A percentile compares a stretch with the other conserved stretches of the same genome.
phyloP scores from a whole-genome alignment of 2,888 invertebrate species.

The Seira musarum region DNA sequence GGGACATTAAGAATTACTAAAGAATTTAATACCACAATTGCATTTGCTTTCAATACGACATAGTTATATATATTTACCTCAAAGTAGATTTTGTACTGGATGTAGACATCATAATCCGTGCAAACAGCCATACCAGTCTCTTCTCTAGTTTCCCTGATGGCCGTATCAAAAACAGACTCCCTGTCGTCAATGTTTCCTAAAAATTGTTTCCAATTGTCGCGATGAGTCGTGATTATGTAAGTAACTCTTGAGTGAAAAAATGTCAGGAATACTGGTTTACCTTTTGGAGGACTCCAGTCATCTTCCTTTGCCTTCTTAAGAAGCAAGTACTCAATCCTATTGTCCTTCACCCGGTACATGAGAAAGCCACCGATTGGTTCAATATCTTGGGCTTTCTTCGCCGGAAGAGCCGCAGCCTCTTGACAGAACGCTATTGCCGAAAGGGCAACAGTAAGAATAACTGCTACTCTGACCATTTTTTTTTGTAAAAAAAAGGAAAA shows the following conservation, averaged over 20 bases:
- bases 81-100: conserved; percentile 50
- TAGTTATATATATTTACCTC: too few species aligned
- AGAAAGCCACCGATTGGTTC: conserved; percentile 52
- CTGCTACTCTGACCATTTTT: conserved; percentile 28
- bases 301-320: conserved; percentile 53
- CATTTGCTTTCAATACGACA: too few species aligned
- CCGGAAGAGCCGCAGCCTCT: neutral
- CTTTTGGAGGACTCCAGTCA: conserved; percentile 60
- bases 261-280: too few species aligned
- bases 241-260: too few species aligned
- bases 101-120: conserved; percentile 29
- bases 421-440: neutral
- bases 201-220: too few species aligned
- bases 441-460: neutral
- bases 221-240: too few species aligned
- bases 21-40: too few species aligned
- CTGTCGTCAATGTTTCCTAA: conserved; percentile 43
- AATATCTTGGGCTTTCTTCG: neutral
- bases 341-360: conserved; percentile 24
- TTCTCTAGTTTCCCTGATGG: conserved; percentile 51
- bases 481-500: neutral
- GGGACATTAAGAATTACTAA: neutral
- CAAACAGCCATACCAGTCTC: conserved; percentile 38
- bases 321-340: conserved; percentile 40
- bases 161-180: conserved; percentile 45